These are phyloP conservation scores for Aphrocallistes beatrix DNA, from an alignment of 37 sponge, comb jelly and placozoan genomes.

Conservation along the genomic window DNA sequence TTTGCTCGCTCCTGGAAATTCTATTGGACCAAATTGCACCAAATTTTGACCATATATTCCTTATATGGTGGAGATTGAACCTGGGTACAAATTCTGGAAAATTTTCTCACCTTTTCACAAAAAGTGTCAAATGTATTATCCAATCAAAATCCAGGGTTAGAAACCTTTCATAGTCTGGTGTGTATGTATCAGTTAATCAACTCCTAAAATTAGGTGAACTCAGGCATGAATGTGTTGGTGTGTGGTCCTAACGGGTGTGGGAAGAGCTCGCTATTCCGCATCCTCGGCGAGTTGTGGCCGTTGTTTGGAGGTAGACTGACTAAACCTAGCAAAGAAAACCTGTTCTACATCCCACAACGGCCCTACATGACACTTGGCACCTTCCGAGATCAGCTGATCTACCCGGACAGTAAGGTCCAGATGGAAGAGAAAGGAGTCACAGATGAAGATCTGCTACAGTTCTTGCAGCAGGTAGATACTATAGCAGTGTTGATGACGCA, in stretches of 20 bases:
- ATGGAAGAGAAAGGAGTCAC: constrained; percentile 49
- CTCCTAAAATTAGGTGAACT: constrained; percentile 37
- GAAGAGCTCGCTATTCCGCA: constrained; percentile 86
- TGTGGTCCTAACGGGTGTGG: constrained; percentile 96
- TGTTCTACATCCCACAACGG: constrained; percentile 87
- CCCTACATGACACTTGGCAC: constrained; percentile 91
- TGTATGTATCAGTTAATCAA: background rate
- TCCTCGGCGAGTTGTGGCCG: constrained; percentile 92
- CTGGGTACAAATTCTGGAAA: background rate
- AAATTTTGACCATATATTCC: too few relatives aligned
- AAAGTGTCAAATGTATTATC: too few relatives aligned
- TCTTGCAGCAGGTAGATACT: constrained; percentile 40
- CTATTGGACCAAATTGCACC: too few relatives aligned
- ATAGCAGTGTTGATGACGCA: background rate
- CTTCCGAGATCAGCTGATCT: constrained; percentile 83
- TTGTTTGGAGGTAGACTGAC: constrained; percentile 75
- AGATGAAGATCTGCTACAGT: constrained; percentile 48
- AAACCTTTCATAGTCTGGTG: background rate
- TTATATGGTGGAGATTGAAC: background rate
- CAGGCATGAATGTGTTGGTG: constrained; percentile 82
- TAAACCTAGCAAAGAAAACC: constrained; percentile 60
- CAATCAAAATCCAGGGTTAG: too few relatives aligned
- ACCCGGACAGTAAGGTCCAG: constrained; percentile 66
- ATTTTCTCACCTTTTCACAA: too few relatives aligned
- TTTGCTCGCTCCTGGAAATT: too few relatives aligned